Base-by-base conservation (phyloP, 2,888 invertebrate species). In the Litoditis marina region DNA sequence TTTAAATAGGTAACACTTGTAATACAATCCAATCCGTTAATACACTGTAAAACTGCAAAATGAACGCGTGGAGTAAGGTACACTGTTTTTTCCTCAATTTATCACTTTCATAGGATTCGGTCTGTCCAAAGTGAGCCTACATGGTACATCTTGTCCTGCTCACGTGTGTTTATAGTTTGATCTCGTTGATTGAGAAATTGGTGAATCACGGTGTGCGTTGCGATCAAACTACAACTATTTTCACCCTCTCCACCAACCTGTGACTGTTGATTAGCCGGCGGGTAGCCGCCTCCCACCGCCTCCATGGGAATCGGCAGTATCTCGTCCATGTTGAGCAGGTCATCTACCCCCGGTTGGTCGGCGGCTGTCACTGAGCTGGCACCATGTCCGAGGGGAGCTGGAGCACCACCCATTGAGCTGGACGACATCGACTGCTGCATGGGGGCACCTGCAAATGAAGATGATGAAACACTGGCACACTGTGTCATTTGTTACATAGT, bases 251-350 rank as follows among this genome's bases (percentile, higher is more conserved):
- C 55, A 25, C 25, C 31, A 2, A 28, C 28, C 39, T 44, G 34
- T 27, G 28, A 13, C 32, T 59, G 64, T 16, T 54, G 54, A 8
- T 34, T 36, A 25, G 47, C 34, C 6, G 52, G 53, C 16, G 50
- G 57, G 19, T 60, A 47, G n/a, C 47, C 53, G n/a, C 47, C 53
- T 34, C 51, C 51, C 50, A 34, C 2, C 13, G 34, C 62, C 46
- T 74, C 74, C 54, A 76, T 65, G 30, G 73, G 74, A 28, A 71
- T 73, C 22, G 77, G 77, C 56, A 77, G 64, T 63, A 77, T 68
- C 52, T 77, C 77, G 36, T 72, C 72, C 52, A 68, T 61, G 39
- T 63, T 54, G 61, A 63, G 67, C 36, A 69, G 50, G 44, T 69
- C 69, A 27, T 69, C 70, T 32, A 67, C 57, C 25, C 44, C 49